These are phyloP conservation scores for Drosophila nebulosa DNA, from an alignment of 1,140 invertebrate species.

Conservation along the genomic window DNA sequence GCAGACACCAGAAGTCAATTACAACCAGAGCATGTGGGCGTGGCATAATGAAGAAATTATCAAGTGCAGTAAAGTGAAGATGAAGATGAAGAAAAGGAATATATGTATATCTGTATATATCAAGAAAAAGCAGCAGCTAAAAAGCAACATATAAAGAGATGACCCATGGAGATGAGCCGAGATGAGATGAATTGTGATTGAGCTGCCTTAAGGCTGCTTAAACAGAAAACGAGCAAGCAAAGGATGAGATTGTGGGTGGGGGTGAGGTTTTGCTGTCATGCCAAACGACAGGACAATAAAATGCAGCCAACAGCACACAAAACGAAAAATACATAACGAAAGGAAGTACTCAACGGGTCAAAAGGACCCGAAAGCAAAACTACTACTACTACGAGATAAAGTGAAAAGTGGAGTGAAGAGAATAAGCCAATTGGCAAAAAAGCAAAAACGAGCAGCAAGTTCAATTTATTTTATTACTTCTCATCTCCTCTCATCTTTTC, in stretches of 20 bases:
- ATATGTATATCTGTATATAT: not conserved
- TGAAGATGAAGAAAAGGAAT: not conserved
- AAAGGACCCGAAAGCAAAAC: not conserved
- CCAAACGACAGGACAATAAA: slow-evolving; percentile 57
- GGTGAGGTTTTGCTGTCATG: not conserved
- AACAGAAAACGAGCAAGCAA: not conserved
- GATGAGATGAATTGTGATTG: slow-evolving; percentile 43
- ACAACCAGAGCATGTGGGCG: slow-evolving; percentile 9
- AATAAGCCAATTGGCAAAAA: slow-evolving; percentile 49
- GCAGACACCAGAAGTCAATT: slow-evolving; percentile 68
- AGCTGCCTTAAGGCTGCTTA: slow-evolving; percentile 35
- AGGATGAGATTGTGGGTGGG: no score
- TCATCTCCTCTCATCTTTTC: not conserved
- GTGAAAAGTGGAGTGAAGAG: not conserved
- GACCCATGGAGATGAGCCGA: slow-evolving; percentile 1
- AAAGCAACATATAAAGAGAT: slow-evolving; percentile 11
- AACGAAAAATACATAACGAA: not conserved
- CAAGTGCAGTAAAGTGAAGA: slow-evolving; percentile 61
- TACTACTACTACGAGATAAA: not conserved
- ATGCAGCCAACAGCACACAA: slow-evolving; percentile 51
- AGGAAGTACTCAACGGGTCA: not conserved
- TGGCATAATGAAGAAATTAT: slow-evolving; percentile 69
- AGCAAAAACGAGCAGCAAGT: slow-evolving; percentile 29
- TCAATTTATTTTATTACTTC: slow-evolving; percentile 41
- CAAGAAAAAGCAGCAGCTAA: slow-evolving; percentile 8